Base-by-base conservation (phyloP, 2,888 invertebrate species). In the Anthrax anthrax region DNA sequence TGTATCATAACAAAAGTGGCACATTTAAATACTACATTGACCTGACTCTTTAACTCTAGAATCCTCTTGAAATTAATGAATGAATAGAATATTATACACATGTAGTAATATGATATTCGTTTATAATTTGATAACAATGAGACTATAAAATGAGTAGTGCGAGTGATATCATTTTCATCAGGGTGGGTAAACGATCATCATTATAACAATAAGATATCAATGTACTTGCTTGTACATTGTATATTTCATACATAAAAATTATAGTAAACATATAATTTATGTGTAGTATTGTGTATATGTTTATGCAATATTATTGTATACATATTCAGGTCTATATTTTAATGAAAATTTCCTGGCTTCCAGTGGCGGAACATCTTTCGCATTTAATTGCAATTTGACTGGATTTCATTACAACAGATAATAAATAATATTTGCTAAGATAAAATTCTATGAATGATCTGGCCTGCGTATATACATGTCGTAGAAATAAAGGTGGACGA, bases 281-380 rank as follows among this genome's bases (percentile, higher is more conserved):
- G 8, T 23, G 23, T 23, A 23, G 23, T 8, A 6, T 23, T 23
- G 8, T 23, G 23, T 23, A 23, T 23, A 23, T 23, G 23, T 23
- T 6, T 23, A n/a, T 27, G 9, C 9, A 27, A 27, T 27, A 27
- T 27, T 8, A 32, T 32, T 32, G 13, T 32, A 32, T 32, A 32
- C 13, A 32, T 32, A 12, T 12, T 12, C 29, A 32, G 29, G 12
- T 32, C 29, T 12, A 32, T 12, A 27, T 52, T 52, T 65, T 64
- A 66, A 66, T 66, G 63, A 67, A 61, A 62, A 60, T 65, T 66
- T 66, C 66, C 66, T 66, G 66, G 64, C 66, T 61, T 64, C 66
- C 65, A 67, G 62, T 62, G 60, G 65, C 53, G 67, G 56, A 57
- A 57, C 58, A 59, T 58, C 61, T 60, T 60, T 58, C 12, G 57